Base-by-base conservation (phyloP, 1,140 invertebrate genomes). In the Prorops nasuta region DNA sequence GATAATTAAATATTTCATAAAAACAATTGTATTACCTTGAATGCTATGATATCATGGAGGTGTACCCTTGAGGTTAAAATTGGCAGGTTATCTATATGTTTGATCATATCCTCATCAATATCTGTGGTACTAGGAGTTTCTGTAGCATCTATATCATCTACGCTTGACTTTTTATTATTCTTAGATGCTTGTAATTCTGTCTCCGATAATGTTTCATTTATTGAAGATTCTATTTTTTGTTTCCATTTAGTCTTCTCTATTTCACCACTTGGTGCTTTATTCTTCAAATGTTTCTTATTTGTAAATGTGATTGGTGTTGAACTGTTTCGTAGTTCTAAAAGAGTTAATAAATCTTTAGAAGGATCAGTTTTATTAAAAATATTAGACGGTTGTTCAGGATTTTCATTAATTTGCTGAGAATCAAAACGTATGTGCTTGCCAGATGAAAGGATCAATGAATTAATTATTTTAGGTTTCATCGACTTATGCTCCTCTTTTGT, bases 361-460 rank as follows among this genome's bases (percentile, higher is more conserved):
- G 21, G 17, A 19, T 38, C 21, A 17, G 49, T 32, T 14, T 1
- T 12, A 10, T 54, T 44, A 4, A 14, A 32, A 3, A 21, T 22
- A 8, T 18, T 14, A 32, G 36, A 24, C 7, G 54, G 36, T 32
- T 58, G 43, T 14, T 7, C 28, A 6, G 31, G 32, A 18, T 46
- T 17, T 37, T 19, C 24, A 9, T 48, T 44, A 0, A 48, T 16
- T 38, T 20, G 48, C 14, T 56, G 12, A 19, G 37, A 45, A 34
- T 62, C 47, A 43, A 70, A 68, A 2, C 63, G 37, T 47, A 69
- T 69, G 44, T 68, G 63, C 22, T 64, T 70, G 6, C 51, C 56
- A 21, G 49, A 39, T 8, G 65, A 36, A 19, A 71, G 32, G 1
- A 53, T 15, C 22, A 24, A 18, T 8, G 55, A 51, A 44, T 66